phyloP scores from a whole-genome alignment of 2,888 invertebrate genomes.

The Notocelia uddmanniana region DNA sequence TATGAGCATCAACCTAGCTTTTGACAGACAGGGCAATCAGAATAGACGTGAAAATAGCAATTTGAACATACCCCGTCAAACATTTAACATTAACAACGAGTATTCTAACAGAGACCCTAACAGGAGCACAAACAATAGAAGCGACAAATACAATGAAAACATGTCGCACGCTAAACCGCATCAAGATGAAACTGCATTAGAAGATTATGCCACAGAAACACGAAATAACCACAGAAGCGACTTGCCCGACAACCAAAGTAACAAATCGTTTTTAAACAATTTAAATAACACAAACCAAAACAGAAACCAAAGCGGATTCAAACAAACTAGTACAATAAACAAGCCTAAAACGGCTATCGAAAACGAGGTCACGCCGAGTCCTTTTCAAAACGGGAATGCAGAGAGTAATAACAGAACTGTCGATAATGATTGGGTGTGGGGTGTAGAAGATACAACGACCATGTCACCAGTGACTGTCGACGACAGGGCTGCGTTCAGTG shows the following conservation, averaged over 20 bases:
- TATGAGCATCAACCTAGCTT: slow-evolving; percentile 14
- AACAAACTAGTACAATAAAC: not conserved
- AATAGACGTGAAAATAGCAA: slow-evolving; percentile 18
- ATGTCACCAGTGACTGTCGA: slow-evolving; percentile 48
- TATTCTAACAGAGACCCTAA: slow-evolving; percentile 20
- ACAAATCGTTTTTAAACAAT: not conserved
- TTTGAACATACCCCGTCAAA: slow-evolving; percentile 14
- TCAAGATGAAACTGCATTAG: slow-evolving; percentile 14
- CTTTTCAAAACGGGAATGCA: not conserved
- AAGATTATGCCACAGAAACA: slow-evolving; percentile 7
- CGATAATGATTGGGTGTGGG: slow-evolving; percentile 45
- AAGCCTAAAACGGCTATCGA: slow-evolving; percentile 30
- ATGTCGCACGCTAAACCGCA: not conserved
- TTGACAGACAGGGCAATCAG: slow-evolving; percentile 13
- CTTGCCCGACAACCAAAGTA: not conserved
- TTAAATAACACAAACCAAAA: slow-evolving; percentile 15
- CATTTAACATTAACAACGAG: slow-evolving; percentile 20
- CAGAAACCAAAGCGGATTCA: not conserved
- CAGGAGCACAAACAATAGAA: slow-evolving; percentile 11
- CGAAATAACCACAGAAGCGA: not conserved
- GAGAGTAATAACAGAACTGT: slow-evolving; percentile 10
- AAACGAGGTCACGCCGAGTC: slow-evolving; percentile 33
- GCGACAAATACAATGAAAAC: slow-evolving; percentile 10
- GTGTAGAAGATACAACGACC: slow-evolving; percentile 48
- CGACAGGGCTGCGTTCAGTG: slow-evolving; percentile 56